Evolutionary conservation across 2,888 invertebrate genomes (phyloP), one percentile per base, ranked within the genome.

Genomic region (Macrosiphum euphorbiae): DNA sequence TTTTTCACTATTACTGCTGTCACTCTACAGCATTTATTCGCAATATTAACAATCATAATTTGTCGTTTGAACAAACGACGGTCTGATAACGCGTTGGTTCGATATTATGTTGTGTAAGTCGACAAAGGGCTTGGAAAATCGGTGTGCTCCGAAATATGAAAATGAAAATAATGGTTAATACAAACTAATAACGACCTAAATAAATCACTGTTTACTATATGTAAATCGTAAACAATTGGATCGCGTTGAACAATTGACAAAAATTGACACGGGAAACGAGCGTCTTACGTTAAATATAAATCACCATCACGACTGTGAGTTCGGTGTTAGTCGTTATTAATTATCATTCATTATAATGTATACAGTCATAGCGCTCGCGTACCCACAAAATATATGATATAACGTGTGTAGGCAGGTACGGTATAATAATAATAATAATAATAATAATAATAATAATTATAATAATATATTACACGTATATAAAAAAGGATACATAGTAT

Each of bases 181-280:
- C 35, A 78, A 20, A 35, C 35, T 24, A 26, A 58, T 58, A 58
- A 26, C 58, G 58, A 26, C 58, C 58, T 26, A 78, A 55, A 78
- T 78, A 78, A 78, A 78, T 78, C 78, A 78, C 78, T 78, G 35
- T 78, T 78, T 78, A 20, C 78, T 35, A 20, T 35, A 20, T 78
- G 78, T 78, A 78, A 78, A 78, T 78, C 35, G 78, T 41, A 78
- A 41, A 78, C 78, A 78, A 78, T 78, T 78, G 78, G 78, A 78
- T 78, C 78, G 20, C 20, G 78, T 20, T 20, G 78, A 78, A 78
- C 78, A 78, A 78, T 78, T 78, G 78, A 78, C 78, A 78, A 78
- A 78, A 78, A 78, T 78, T 78, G 78, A 78, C 35, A 78, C 78
- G 78, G 78, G 35, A 78, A 78, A 78, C 35, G 78, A 78, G 35